Evolutionary conservation across 1,140 invertebrate species (phyloP), one percentile per base, ranked within the genome.

Genomic region (Anoplolepis gracilipes): DNA sequence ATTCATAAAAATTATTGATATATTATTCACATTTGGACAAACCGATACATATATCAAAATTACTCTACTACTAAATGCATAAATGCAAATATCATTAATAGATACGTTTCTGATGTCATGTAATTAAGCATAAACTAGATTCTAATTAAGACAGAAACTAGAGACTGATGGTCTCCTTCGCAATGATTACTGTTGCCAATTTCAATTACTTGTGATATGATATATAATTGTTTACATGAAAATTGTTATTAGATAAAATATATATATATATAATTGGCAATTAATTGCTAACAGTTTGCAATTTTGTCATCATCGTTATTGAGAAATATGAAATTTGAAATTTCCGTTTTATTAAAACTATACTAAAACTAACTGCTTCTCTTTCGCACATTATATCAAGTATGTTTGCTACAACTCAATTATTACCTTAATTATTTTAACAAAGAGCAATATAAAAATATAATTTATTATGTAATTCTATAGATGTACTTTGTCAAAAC

Each of bases 161-260:
- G 42, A 53, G 28, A 78, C 36, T 7, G 16, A 69, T 19, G 19
- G 3, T 33, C 42, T 64, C 22, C 46, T 69, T 57, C 25, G 62
- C n/a, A 39, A 25, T 22, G 61, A 49, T 69, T 79, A 55, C 49
- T 39, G 19, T 69, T 69, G 53, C 28, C 77, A 55, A 69, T 69
- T 55, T 28, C 62, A 55, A 25, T 46, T 79, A 39, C 57, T 69
- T 25, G 8, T 19, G 28, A 46, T 30, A 39, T 49, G 10, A 25
- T 28, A 22, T n/a, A 25, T 49, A 36, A 36, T 36, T 42, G 59
- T 25, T 65, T 16, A 33, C 7, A 28, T 11, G 16, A 11, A 78
- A 79, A 79, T 55, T 79, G 10, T 65, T 79, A 55, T 79, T 39
- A 39, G n/a, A 53, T 53, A 7, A 36, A 39, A 69, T 69, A n/a